phyloP scores from a whole-genome alignment of 2,797 vertebrate genomes.

The Neostethus bicornis region DNA sequence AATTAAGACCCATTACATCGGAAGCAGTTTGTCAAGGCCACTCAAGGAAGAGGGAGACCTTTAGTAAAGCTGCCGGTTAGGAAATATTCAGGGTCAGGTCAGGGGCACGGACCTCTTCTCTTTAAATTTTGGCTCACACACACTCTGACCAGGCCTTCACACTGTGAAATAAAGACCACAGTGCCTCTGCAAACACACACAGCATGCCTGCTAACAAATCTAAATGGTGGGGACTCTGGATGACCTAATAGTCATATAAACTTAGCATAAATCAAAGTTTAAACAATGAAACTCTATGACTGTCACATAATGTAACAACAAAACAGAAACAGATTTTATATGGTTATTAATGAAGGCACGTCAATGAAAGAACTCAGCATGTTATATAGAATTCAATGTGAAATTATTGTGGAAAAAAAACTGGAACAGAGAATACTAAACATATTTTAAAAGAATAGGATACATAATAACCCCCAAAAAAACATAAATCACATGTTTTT shows the following conservation, averaged over 20 bases:
- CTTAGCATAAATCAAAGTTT: constrained; percentile 42
- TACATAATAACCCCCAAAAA: constrained; percentile 37
- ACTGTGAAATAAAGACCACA: constrained; percentile 67
- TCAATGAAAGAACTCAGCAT: constrained; percentile 23
- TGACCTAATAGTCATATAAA: constrained; percentile 66
- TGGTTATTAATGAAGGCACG: constrained; percentile 26
- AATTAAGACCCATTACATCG: constrained; percentile 80
- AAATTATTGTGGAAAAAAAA: constrained; percentile 32
- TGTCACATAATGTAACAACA: constrained; percentile 38
- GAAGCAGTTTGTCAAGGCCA: constrained; percentile 82
- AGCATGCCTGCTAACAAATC: constrained; percentile 70
- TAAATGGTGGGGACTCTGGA: constrained; percentile 57
- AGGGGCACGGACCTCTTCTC: constrained; percentile 71
- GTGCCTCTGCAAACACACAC: constrained; percentile 71
- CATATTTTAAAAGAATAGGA: constrained; percentile 31
- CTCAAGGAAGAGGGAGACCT: constrained; percentile 74
- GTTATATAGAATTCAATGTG: constrained; percentile 22
- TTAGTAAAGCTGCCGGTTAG: constrained; percentile 75
- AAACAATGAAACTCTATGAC: constrained; percentile 41
- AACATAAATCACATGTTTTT: constrained; percentile 37
- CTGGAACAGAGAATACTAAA: constrained; percentile 22
- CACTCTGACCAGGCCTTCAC: constrained; percentile 68
- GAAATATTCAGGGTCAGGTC: constrained; percentile 80
- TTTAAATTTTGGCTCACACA: constrained; percentile 75
- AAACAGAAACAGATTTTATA: constrained; percentile 25